Conservation (phyloP, 2,113 vertebrate species). For the Ardeotis arabs region DNA sequence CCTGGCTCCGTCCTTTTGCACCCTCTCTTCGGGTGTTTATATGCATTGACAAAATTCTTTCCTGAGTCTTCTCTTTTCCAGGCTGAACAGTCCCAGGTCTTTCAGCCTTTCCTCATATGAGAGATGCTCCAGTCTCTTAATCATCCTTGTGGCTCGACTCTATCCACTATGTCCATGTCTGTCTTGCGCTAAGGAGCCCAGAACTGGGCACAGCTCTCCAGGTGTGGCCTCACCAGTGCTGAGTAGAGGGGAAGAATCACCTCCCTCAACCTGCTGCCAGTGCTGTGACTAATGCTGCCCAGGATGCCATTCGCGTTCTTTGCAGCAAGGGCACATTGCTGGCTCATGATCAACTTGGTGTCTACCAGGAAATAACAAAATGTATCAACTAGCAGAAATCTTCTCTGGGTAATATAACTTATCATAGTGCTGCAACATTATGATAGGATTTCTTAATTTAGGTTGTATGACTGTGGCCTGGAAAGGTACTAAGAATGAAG, state of each 20-base stretch:
- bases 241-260: not conserved
- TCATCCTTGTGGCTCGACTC: not conserved
- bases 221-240: not conserved
- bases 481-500: not conserved
- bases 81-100: not conserved
- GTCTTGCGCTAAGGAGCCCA: too few species aligned
- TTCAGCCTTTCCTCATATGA: not conserved
- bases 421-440: not conserved
- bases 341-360: not conserved
- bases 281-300: not conserved
- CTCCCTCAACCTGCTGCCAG: accelerated
- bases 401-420: not conserved
- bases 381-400: not conserved
- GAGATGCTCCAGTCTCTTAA: not conserved
- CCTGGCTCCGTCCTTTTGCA: not conserved
- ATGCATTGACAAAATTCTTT: not conserved
- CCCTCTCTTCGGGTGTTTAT: not conserved
- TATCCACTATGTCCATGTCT: not conserved
- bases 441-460: not conserved
- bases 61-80: not conserved
- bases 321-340: not conserved
- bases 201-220: not conserved
- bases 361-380: not conserved
- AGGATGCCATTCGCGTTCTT: not conserved
- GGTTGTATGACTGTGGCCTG: not conserved